Conservation (phyloP, 2,113 vertebrate genomes). For the Sander lucioperca region DNA sequence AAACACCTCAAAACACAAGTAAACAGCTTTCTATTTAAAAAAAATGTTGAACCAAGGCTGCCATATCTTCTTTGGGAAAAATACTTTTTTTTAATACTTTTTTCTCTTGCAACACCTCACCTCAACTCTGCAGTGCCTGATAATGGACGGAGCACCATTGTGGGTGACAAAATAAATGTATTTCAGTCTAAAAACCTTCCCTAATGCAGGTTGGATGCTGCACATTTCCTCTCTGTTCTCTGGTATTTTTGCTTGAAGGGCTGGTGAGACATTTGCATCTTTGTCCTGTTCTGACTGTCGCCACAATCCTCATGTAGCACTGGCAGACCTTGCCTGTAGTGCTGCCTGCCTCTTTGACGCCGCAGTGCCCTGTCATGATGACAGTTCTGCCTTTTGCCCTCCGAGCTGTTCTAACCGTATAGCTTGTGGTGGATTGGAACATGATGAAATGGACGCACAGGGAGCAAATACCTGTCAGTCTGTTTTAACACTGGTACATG, state of each 20-base stretch:
- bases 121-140: conserved; percentile 3
- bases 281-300: conserved; percentile 46
- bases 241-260: conserved; percentile 22
- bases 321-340: conserved; percentile 69
- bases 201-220: conserved; percentile 6
- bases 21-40: not conserved
- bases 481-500: conserved; percentile 24
- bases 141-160: not conserved
- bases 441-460: conserved; percentile 46
- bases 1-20: not conserved
- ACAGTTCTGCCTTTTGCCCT: conserved; percentile 65
- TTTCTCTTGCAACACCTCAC: not conserved
- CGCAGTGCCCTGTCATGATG: conserved; percentile 42
- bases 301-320: conserved; percentile 12
- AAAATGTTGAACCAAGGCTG: not conserved
- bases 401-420: conserved; percentile 34
- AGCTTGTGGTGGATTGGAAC: conserved; percentile 59
- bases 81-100: no score
- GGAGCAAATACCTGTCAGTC: conserved; percentile 38
- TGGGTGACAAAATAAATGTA: conserved; percentile 11
- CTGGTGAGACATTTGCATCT: conserved; percentile 33
- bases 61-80: not conserved
- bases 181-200: conserved; percentile 24
- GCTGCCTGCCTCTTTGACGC: conserved; percentile 61
- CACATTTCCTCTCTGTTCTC: conserved; percentile 18